These are phyloP conservation scores for Zosterops borbonicus DNA, from an alignment of 2,113 vertebrate genomes.

Conservation along the genomic window DNA sequence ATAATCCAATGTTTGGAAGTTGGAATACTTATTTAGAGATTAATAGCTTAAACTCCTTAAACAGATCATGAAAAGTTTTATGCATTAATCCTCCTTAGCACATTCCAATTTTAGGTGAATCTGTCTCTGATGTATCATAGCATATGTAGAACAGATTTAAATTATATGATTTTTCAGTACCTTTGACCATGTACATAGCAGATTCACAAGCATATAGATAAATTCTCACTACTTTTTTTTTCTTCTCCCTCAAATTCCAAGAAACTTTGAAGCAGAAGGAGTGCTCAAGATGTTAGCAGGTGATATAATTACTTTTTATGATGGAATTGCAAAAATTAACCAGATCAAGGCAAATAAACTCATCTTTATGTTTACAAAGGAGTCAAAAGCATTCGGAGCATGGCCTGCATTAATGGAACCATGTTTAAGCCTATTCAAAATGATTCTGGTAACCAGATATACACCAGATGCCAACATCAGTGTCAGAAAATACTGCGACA, in stretches of 20 bases:
- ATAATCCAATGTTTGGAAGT: background rate
- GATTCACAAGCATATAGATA: background rate
- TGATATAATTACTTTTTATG: background rate
- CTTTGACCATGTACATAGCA: background rate
- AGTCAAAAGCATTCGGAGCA: background rate
- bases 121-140: background rate
- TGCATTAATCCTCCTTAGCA: slow-evolving; percentile 6
- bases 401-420: background rate
- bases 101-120: slow-evolving; percentile 13
- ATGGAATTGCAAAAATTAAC: background rate
- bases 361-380: background rate
- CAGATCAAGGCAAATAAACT: background rate
- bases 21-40: slow-evolving; percentile 1
- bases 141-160: background rate
- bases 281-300: background rate
- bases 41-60: slow-evolving; percentile 34
- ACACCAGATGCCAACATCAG: background rate
- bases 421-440: background rate
- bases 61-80: slow-evolving; percentile 12
- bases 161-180: background rate
- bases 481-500: slow-evolving; percentile 5
- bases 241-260: background rate
- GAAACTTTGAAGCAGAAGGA: background rate
- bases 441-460: background rate
- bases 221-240: background rate